Base-by-base conservation (phyloP, 2,888 invertebrate species). In the Timema cristinae region DNA sequence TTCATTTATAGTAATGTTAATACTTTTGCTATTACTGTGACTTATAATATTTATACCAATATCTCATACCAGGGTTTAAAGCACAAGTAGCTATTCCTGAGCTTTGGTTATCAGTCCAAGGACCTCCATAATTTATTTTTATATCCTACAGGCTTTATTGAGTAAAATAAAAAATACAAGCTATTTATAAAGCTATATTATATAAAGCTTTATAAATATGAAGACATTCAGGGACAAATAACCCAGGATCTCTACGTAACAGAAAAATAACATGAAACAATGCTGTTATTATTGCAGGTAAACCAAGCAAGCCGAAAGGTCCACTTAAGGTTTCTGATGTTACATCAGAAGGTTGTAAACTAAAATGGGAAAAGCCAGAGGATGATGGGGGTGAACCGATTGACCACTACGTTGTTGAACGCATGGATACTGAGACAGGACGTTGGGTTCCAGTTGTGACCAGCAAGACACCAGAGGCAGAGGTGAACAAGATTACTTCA, bases 361-460 rank as follows among this genome's bases (percentile, higher is more conserved):
- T 98, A 32, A 92, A 95, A 84, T 98, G 98, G 98, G 92, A 97
- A 74, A 91, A 94, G 68, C 98, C 98, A 6, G 96, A 97, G 81
- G 97, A 98, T 82, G 97, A 98, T 79, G 98, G 98, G 56, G 98
- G 98, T 16, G 92, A 93, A 78, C 97, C 97, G 0, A 87, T 98
- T 51, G 95, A 94, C 76, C 92, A 91, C 81, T 99, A 99, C 82
- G 89, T 97, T 0, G 93, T 99, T 50, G 99, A 99, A 82, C 90
- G 97, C 47, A 96, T 97, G 94, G 97, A 97, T 82, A 91, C 91
- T 0, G 95, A 95, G 78, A 91, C 93, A 15, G 97, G 96, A 0
- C 85, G 95, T 75, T 96, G 96, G 96, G 94, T 96, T 48, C 95
- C 95, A 5, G 95, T 96, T 7, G 91, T 92, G 71, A 93, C 91